Evolutionary conservation across 2,797 vertebrate species (phyloP).

Genomic region (Leptatherina wallacei): DNA sequence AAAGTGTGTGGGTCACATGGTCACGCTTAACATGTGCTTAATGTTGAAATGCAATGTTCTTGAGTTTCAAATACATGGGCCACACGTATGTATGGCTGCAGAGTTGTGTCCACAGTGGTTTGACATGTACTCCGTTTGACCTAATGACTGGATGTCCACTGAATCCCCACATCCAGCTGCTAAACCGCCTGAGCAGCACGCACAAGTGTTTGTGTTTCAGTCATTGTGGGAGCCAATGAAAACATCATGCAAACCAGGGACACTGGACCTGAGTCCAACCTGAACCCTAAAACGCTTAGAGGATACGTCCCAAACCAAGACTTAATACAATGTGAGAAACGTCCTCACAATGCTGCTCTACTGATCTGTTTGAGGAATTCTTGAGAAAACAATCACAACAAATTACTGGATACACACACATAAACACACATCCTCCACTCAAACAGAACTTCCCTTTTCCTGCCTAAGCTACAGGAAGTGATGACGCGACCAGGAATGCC

Average conservation of each 20-base stretch:
- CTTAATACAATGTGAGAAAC: accelerated
- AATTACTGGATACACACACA: slow-evolving; percentile 6
- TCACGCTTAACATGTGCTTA: too few species aligned
- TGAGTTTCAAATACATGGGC: too few species aligned
- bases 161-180: too few species aligned
- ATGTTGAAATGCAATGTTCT: too few species aligned
- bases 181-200: not conserved
- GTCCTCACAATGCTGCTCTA: not conserved
- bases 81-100: too few species aligned
- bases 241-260: not conserved
- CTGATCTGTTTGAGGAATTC: not conserved
- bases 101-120: too few species aligned
- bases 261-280: not conserved
- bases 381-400: slow-evolving; percentile 24
- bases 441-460: slow-evolving; percentile 61
- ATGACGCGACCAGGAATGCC: slow-evolving; percentile 54
- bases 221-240: not conserved
- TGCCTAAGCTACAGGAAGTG: slow-evolving; percentile 58
- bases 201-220: not conserved
- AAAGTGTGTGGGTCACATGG: too few species aligned
- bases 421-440: slow-evolving; percentile 12
- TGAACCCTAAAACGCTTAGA: accelerated
- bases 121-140: not conserved
- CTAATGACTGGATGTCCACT: not conserved
- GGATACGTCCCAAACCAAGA: not conserved